Evolutionary conservation across 2,113 vertebrate genomes (phyloP).

Genomic region (Salvelinus fontinalis): DNA sequence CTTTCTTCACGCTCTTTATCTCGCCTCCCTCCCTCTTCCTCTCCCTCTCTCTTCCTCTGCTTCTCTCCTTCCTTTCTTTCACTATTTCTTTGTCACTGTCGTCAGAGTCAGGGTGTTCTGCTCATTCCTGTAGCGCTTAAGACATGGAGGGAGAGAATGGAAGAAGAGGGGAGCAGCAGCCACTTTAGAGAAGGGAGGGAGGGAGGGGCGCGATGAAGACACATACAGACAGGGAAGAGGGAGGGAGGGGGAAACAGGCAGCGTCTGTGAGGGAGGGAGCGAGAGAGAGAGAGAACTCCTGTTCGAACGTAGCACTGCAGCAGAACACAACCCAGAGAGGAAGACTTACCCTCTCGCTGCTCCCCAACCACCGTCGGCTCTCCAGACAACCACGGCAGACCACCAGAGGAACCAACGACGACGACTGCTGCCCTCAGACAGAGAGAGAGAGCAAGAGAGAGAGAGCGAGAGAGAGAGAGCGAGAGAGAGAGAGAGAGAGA

Average conservation of each 20-base stretch:
- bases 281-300: not conserved
- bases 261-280: slow-evolving; percentile 3
- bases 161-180: slow-evolving; percentile 14
- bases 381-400: not conserved
- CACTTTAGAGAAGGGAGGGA: slow-evolving; percentile 4
- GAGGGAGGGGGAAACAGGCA: slow-evolving; percentile 2
- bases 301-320: slow-evolving; percentile 11
- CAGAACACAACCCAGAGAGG: slow-evolving; percentile 12
- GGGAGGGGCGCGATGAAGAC: not conserved
- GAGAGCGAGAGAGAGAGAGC: not conserved
- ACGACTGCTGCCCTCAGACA: not conserved
- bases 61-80: slow-evolving; percentile 5
- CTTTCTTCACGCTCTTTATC: not conserved
- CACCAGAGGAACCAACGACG: not conserved
- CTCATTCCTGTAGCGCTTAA: slow-evolving; percentile 13
- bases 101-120: slow-evolving; percentile 7
- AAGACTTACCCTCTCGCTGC: slow-evolving; percentile 8
- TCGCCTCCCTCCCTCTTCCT: not conserved
- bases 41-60: not conserved
- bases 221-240: slow-evolving; percentile 2
- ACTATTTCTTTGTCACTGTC: not conserved
- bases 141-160: slow-evolving; percentile 8
- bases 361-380: not conserved
- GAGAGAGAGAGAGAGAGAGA: not conserved
- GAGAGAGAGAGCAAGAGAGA: not conserved